Percentiles rank a stretch among this genome's conserved stretches.
phyloP scores from a whole-genome alignment of 2,888 invertebrate genomes.

The Lepidochitona cinerea region DNA sequence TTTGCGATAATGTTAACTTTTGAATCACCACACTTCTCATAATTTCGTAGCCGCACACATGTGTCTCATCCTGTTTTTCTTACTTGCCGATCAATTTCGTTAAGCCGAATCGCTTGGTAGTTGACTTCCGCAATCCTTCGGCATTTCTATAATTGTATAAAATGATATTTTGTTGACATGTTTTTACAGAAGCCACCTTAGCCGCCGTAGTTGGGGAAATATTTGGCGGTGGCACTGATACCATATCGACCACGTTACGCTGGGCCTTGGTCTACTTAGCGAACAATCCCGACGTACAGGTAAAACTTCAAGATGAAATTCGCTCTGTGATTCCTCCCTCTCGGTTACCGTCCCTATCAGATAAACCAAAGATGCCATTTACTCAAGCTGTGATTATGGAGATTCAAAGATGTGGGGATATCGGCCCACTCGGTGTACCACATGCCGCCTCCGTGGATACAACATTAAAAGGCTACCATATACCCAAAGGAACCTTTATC shows the following conservation, averaged over 20 bases:
- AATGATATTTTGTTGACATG: too few relatives aligned
- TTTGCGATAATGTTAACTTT: too few relatives aligned
- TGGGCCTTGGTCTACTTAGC: slow-evolving; percentile 58
- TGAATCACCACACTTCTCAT: too few relatives aligned
- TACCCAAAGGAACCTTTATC: slow-evolving; percentile 42
- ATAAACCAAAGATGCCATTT: slow-evolving; percentile 39
- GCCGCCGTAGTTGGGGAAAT: slow-evolving; percentile 51
- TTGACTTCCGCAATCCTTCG: too few relatives aligned
- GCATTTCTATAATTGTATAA: too few relatives aligned
- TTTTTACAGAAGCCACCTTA: too few relatives aligned
- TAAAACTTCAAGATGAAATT: slow-evolving; percentile 42
- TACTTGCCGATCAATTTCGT: too few relatives aligned
- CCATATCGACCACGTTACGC: slow-evolving; percentile 53
- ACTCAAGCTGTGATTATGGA: slow-evolving; percentile 38
- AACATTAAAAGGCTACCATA: slow-evolving; percentile 31
- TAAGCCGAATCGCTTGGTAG: too few relatives aligned
- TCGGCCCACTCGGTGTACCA: slow-evolving; percentile 54
- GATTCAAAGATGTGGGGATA: slow-evolving; percentile 41
- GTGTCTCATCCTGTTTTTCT: too few relatives aligned
- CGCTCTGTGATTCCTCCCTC: slow-evolving; percentile 26
- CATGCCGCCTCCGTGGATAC: slow-evolving; percentile 50
- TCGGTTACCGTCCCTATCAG: slow-evolving; percentile 33
- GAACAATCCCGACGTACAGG: slow-evolving; percentile 48
- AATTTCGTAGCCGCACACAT: too few relatives aligned
- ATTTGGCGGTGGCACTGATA: slow-evolving; percentile 57